Base-by-base conservation (phyloP, 2,797 vertebrate species). In the Epinephelus malabaricus region DNA sequence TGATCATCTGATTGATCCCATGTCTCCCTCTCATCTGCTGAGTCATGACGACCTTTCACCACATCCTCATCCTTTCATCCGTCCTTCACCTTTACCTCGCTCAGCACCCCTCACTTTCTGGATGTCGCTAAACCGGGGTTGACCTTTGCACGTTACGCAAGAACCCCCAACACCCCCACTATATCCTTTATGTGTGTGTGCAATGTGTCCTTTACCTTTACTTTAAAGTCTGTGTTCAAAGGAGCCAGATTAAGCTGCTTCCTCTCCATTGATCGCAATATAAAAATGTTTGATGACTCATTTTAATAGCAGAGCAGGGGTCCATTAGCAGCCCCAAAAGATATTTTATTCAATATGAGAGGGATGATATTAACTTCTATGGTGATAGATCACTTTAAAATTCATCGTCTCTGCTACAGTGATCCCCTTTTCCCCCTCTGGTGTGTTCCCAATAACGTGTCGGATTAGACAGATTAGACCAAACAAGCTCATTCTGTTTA, bases 151-250 rank as follows among this genome's bases (percentile, higher is more conserved):
- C 45, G 67, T 81, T 67, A 68, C 75, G 83, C 69, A 73, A 46
- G 5, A 72, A 60, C 30, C 69, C 38, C 43, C 0, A 3, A 21
- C 50, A 47, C 75, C 70, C 27, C 81, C 81, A 71, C 56, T 6
- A 27, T 66, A 69, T 84, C 75, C 65, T 76, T 68, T 68, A 19
- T 58, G 38, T 45, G 25, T 71, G 54, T 19, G 21, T 60, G 49
- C 27, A 46, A 46, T 11, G 62, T 84, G 85, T 70, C 90, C 87
- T 90, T 91, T 84, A 34, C 59, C 59, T 65, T 79, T 56, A 70
- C 88, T 85, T 89, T 89, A 50, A 89, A 79, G 72, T 67, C 59
- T 21, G 38, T 38, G 63, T 88, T 88, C 72, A 89, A 84, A 85
- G 55, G 58, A 38, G 19, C 4, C 21, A 21, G 54, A 61, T 38